Evolutionary conservation across 2,797 vertebrate species (phyloP).

Genomic region (Anableps anableps): DNA sequence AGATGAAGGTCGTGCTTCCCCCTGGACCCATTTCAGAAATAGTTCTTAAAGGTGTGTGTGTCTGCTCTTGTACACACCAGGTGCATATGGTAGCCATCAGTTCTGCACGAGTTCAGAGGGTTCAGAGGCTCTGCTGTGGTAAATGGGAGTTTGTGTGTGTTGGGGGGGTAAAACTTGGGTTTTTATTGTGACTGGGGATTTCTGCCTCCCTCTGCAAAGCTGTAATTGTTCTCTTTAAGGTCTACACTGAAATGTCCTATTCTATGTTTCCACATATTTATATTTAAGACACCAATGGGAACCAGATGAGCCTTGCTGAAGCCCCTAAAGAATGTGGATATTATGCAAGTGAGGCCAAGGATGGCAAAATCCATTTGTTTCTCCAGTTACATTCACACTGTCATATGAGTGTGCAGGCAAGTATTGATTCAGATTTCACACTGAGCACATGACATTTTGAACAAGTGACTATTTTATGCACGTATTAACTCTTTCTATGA

Average conservation of each 20-base stretch:
- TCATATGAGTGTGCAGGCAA: conserved; percentile 78
- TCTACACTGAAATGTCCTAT: neutral
- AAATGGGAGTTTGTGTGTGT: neutral
- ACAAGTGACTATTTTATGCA: conserved; percentile 46
- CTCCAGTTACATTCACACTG: conserved; percentile 74
- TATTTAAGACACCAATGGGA: conserved; percentile 62
- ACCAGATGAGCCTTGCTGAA: conserved; percentile 59
- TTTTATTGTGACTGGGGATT: conserved; percentile 28
- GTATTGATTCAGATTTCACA: conserved; percentile 58
- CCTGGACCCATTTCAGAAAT: conserved; percentile 70
- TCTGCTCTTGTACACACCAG: neutral
- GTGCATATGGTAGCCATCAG: conserved; percentile 56
- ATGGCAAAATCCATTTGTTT: conserved; percentile 67
- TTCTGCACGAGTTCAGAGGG: conserved; percentile 43
- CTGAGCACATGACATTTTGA: conserved; percentile 59
- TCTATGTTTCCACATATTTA: conserved; percentile 5
- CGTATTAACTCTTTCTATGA: conserved; percentile 36
- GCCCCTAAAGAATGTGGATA: conserved; percentile 79
- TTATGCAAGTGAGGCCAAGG: conserved; percentile 57
- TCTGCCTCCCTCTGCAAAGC: neutral
- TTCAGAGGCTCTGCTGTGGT: conserved; percentile 31
- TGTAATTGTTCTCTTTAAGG: conserved; percentile 21
- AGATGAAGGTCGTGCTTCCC: conserved; percentile 76
- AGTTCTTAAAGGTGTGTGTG: conserved; percentile 69
- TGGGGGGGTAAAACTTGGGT: neutral